Evolutionary conservation across 2,797 vertebrate genomes (phyloP).

Genomic region (Squalus acanthias): DNA sequence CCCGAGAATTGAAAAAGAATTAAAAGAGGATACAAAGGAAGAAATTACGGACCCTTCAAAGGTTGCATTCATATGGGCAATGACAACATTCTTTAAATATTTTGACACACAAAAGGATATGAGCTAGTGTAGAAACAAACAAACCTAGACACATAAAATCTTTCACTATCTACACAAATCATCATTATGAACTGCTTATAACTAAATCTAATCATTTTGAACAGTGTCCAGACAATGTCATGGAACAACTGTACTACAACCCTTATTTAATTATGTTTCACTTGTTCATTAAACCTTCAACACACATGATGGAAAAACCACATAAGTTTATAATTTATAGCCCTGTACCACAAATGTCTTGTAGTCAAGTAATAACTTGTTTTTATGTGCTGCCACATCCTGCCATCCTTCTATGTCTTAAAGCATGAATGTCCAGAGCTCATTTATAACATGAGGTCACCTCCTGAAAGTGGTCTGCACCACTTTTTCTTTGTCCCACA

Average conservation of each 20-base stretch:
- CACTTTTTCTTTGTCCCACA: not conserved
- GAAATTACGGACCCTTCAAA: not conserved
- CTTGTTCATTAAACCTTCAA: constrained; percentile 20
- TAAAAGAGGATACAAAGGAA: not conserved
- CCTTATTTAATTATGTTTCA: constrained; percentile 25
- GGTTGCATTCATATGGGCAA: not conserved
- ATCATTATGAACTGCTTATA: not conserved
- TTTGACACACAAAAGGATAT: not conserved
- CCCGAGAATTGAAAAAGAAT: not conserved
- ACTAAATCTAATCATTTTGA: not conserved
- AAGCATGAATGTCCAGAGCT: constrained; percentile 23
- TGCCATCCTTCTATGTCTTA: constrained; percentile 32
- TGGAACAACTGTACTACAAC: constrained; percentile 1
- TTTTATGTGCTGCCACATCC: constrained; percentile 37
- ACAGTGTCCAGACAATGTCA: constrained; percentile 4
- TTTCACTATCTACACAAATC: not conserved
- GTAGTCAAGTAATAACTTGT: constrained; percentile 25
- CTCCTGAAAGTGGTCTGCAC: constrained; percentile 13
- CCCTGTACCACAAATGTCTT: constrained; percentile 32
- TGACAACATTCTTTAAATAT: not conserved
- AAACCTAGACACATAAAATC: not conserved
- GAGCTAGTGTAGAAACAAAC: not conserved
- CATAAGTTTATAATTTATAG: constrained; percentile 30
- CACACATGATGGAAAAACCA: constrained; percentile 16
- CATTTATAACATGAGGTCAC: constrained; percentile 33